phyloP scores from a whole-genome alignment of 2,888 invertebrate species.

The Hypomecis punctinalis region DNA sequence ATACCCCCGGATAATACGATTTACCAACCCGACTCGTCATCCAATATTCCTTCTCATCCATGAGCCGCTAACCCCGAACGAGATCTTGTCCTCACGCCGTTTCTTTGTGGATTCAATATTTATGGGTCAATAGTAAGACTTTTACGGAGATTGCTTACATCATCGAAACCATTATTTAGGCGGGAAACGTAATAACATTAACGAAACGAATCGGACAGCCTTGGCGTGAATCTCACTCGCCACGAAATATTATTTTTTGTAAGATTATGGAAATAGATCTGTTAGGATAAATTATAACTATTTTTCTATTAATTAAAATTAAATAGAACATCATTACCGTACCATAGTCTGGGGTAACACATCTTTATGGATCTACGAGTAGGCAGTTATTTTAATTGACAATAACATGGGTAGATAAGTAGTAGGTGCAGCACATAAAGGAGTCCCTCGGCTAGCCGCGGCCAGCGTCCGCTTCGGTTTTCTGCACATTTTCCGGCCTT shows the following conservation, averaged over 20 bases:
- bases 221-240: constrained; percentile 9
- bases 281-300: not conserved
- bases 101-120: constrained; percentile 57
- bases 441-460: constrained; percentile 2
- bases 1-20: constrained; percentile 55
- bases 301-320: not conserved
- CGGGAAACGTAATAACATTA: constrained; percentile 68
- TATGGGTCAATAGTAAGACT: constrained; percentile 76
- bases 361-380: not conserved
- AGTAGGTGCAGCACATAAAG: constrained; percentile 5
- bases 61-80: constrained; percentile 17
- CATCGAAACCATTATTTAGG: constrained; percentile 72
- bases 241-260: constrained; percentile 9
- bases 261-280: not conserved
- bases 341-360: not conserved
- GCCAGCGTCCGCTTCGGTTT: constrained; percentile 16
- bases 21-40: constrained; percentile 29
- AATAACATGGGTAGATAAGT: not conserved
- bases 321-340: constrained; percentile 7
- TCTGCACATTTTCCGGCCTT: constrained; percentile 26
- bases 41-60: constrained; percentile 18
- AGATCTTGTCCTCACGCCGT: constrained; percentile 12
- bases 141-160: constrained; percentile 73
- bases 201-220: constrained; percentile 19
- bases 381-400: not conserved